These are phyloP conservation scores for Thamnaconus septentrionalis DNA, from an alignment of 2,113 vertebrate genomes.

Conservation along the genomic window DNA sequence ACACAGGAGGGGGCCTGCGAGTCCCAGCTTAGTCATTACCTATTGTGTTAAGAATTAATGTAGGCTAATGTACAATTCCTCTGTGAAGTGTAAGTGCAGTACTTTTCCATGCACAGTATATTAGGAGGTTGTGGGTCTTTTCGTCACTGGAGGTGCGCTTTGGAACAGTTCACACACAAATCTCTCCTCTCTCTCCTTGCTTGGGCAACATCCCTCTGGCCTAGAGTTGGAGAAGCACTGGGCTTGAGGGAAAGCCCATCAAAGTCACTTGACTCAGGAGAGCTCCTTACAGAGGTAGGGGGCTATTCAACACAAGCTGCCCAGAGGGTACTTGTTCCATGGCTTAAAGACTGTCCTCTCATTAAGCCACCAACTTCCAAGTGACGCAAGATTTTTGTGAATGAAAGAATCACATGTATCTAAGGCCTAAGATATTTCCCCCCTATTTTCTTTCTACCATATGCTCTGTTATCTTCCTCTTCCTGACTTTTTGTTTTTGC, in stretches of 20 bases:
- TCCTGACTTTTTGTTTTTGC: too few species aligned
- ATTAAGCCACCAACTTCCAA: too few species aligned
- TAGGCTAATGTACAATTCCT: background rate
- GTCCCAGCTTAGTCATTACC: background rate
- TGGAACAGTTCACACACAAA: conserved; percentile 62
- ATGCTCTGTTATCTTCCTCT: too few species aligned
- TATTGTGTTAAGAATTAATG: too few species aligned
- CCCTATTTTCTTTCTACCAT: too few species aligned
- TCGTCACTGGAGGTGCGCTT: conserved; percentile 52
- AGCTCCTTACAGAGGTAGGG: conserved; percentile 51
- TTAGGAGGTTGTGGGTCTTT: conserved; percentile 47
- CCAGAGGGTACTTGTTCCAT: conserved; percentile 46
- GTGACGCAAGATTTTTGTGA: too few species aligned
- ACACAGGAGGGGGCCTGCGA: too few species aligned
- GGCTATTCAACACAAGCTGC: conserved; percentile 64
- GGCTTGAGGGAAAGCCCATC: conserved; percentile 59
- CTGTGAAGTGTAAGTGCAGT: background rate
- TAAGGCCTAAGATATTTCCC: too few species aligned
- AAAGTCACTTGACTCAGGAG: conserved; percentile 73
- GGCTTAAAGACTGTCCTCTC: conserved; percentile 44
- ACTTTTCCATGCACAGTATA: conserved; percentile 51
- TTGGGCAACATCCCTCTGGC: conserved; percentile 55
- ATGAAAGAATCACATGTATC: too few species aligned
- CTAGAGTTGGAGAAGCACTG: conserved; percentile 52
- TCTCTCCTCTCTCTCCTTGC: conserved; percentile 47